Percentiles rank a stretch among this genome's conserved stretches.
phyloP scores from a whole-genome alignment of 2,888 invertebrate species.

The Drosophila ustulata region DNA sequence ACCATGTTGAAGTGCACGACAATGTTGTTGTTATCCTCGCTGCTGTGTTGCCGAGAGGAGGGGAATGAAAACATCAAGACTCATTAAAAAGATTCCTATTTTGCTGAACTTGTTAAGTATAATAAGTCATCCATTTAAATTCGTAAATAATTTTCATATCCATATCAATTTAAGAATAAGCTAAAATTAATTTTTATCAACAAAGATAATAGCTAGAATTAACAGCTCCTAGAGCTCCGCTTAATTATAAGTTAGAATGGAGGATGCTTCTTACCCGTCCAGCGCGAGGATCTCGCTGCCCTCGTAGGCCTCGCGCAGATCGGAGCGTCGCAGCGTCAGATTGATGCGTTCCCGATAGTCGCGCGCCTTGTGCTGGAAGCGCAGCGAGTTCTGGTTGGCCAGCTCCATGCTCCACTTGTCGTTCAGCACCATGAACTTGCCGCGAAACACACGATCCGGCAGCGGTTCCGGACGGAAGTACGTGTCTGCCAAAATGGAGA shows the following conservation, averaged over 20 bases:
- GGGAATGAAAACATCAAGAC: not conserved
- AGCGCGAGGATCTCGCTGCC: slow-evolving; percentile 93
- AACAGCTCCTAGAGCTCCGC: no score
- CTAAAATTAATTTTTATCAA: no score
- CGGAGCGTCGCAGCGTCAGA: slow-evolving; percentile 90
- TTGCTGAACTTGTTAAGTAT: no score
- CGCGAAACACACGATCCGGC: slow-evolving; percentile 93
- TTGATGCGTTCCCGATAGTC: slow-evolving; percentile 92
- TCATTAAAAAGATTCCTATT: not conserved
- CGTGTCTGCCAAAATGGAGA: slow-evolving; percentile 76
- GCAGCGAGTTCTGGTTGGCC: slow-evolving; percentile 88
- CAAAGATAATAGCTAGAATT: no score
- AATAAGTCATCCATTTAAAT: no score
- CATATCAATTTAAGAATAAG: no score
- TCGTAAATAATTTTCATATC: no score
- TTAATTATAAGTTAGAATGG: no score
- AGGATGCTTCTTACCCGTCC: slow-evolving; percentile 89
- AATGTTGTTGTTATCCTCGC: slow-evolving; percentile 89
- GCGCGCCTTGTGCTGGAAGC: slow-evolving; percentile 90
- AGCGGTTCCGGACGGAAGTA: slow-evolving; percentile 87
- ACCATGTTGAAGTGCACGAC: slow-evolving; percentile 94
- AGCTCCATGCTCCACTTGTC: slow-evolving; percentile 90
- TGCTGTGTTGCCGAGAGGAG: slow-evolving; percentile 82
- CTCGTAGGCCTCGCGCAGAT: slow-evolving; percentile 91
- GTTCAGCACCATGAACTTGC: slow-evolving; percentile 90